Evolutionary conservation across 2,113 vertebrate genomes (phyloP).

Genomic region (Poeciliopsis turrubarensis): DNA sequence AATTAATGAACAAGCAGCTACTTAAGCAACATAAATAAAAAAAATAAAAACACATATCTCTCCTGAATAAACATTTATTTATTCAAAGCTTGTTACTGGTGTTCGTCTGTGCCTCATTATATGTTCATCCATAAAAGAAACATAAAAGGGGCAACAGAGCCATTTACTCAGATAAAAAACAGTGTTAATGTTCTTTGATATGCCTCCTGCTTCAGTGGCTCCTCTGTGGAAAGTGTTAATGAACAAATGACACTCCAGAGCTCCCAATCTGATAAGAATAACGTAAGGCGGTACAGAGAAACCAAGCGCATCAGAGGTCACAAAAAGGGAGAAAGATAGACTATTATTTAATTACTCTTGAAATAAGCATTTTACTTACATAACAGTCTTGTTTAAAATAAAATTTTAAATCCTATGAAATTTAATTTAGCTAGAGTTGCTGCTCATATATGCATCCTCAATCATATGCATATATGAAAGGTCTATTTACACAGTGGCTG

Average conservation of each 20-base stretch:
- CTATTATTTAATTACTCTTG: constrained; percentile 30
- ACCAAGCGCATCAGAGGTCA: constrained; percentile 44
- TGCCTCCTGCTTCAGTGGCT: constrained; percentile 21
- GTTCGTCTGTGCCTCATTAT: constrained; percentile 49
- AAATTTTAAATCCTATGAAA: background rate
- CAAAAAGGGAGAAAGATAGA: constrained; percentile 16
- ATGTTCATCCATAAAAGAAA: constrained; percentile 39
- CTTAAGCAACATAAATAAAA: background rate
- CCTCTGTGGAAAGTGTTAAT: constrained; percentile 37
- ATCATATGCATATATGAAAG: constrained; percentile 4
- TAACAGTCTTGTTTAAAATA: constrained; percentile 25
- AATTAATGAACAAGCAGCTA: background rate
- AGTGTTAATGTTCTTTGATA: constrained; percentile 47
- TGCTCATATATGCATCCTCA: no score
- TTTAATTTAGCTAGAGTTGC: constrained; percentile 6
- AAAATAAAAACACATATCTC: background rate
- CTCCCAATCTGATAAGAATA: constrained; percentile 39
- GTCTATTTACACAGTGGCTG: background rate
- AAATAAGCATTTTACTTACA: constrained; percentile 16
- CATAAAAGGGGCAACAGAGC: constrained; percentile 23
- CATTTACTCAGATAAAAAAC: constrained; percentile 50
- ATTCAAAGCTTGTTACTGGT: constrained; percentile 22
- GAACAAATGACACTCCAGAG: constrained; percentile 19
- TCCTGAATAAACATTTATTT: constrained; percentile 12
- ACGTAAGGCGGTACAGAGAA: constrained; percentile 14